Conservation (phyloP, 2,797 vertebrate species). For the Lemur catta region DNA sequence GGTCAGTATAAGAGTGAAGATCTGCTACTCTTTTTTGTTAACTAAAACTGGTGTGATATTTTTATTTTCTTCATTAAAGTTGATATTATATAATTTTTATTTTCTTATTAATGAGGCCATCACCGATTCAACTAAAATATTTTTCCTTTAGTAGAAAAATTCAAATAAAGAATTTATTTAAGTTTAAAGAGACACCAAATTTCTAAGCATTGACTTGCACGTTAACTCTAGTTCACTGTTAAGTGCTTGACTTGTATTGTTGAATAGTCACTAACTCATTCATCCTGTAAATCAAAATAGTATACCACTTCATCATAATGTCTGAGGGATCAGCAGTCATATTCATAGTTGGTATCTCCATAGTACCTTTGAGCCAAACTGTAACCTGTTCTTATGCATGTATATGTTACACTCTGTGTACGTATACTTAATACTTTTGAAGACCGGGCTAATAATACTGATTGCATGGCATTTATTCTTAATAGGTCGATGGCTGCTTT, state of each 20-base stretch:
- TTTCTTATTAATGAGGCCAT: neutral
- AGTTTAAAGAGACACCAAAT: neutral
- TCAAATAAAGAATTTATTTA: neutral
- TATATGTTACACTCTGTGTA: constrained; percentile 24
- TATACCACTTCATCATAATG: neutral
- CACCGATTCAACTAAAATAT: neutral
- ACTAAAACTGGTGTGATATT: neutral
- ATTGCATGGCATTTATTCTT: constrained; percentile 74
- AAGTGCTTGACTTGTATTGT: constrained; percentile 8
- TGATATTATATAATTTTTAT: neutral
- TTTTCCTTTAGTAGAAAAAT: constrained; percentile 20
- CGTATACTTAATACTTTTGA: constrained; percentile 44
- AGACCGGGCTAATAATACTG: constrained; percentile 56
- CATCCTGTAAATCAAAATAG: neutral
- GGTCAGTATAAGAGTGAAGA: neutral
- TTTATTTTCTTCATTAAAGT: neutral
- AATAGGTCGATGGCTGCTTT: constrained; percentile 42
- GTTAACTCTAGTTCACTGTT: neutral
- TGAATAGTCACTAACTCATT: constrained; percentile 2
- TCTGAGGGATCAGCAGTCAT: neutral
- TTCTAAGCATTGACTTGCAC: constrained; percentile 25
- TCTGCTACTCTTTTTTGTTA: neutral
- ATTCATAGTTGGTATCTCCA: neutral
- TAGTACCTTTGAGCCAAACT: neutral
- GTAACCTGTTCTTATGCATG: constrained; percentile 26